Conservation (phyloP, 2,888 invertebrate genomes). For the Panopea generosa region DNA sequence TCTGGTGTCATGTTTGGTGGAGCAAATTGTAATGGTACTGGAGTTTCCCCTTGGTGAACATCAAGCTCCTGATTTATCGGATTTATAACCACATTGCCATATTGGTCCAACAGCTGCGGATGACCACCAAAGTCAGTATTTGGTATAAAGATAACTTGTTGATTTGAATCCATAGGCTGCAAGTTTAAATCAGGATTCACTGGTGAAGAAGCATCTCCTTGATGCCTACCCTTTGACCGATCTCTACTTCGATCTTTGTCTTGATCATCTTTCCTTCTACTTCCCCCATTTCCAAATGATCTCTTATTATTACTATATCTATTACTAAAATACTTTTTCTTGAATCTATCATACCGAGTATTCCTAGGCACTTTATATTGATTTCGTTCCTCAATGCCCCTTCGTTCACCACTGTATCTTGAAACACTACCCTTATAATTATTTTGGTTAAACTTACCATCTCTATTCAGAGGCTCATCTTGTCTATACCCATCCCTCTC, state of each 20-base stretch:
- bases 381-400: too few relatives aligned
- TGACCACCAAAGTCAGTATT: conserved; percentile 19
- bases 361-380: not conserved
- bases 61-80: conserved; percentile 12
- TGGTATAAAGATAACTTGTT: conserved; percentile 47
- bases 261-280: not conserved
- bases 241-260: not conserved
- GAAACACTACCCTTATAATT: too few relatives aligned
- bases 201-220: too few relatives aligned
- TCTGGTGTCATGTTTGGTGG: conserved; percentile 27
- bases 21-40: conserved; percentile 21
- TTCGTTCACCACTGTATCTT: too few relatives aligned
- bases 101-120: conserved; percentile 31
- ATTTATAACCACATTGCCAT: conserved; percentile 37
- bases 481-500: too few relatives aligned
- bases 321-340: conserved; percentile 34
- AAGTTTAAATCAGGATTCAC: not conserved
- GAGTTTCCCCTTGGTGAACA: conserved; percentile 6
- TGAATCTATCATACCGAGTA: conserved; percentile 21
- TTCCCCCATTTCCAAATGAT: too few relatives aligned
- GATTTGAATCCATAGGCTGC: conserved; percentile 13
- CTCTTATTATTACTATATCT: not conserved
- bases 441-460: too few relatives aligned
- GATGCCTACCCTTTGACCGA: not conserved
- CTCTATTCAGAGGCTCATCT: too few relatives aligned